Conservation (phyloP, 1,140 invertebrate genomes). For the Dinoponera quadriceps region DNA sequence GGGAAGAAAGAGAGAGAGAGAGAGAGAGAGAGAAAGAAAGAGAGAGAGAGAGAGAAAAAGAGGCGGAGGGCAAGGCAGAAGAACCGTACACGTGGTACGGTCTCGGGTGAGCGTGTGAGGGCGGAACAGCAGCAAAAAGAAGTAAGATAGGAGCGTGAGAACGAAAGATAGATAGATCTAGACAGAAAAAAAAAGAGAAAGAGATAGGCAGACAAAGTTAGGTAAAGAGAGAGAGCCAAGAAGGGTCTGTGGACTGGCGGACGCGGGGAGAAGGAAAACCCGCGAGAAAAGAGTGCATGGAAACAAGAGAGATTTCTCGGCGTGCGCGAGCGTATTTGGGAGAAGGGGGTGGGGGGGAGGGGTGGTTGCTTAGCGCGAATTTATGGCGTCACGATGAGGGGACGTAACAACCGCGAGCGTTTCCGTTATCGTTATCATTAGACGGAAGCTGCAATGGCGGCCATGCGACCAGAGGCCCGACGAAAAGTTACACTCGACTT, state of each 20-base stretch:
- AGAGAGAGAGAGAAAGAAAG: conserved; percentile 26
- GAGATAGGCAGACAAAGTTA: conserved; percentile 29
- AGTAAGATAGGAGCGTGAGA: conserved; percentile 38
- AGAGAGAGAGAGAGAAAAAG: not conserved
- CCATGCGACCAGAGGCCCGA: no score
- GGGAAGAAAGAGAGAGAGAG: conserved; percentile 48
- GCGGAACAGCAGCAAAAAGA: conserved; percentile 40
- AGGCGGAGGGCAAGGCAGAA: conserved; percentile 28
- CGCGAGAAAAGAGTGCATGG: conserved; percentile 64
- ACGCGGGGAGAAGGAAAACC: conserved; percentile 52
- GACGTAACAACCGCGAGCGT: not conserved
- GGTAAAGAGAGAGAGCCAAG: conserved; percentile 24
- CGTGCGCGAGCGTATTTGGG: not conserved
- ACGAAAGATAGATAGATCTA: conserved; percentile 8
- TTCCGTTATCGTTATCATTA: conserved; percentile 44
- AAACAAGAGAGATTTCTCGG: conserved; percentile 50
- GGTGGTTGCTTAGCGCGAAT: conserved; percentile 25
- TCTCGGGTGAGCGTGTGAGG: conserved; percentile 44
- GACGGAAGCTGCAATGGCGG: not conserved
- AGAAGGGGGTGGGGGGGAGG: no score
- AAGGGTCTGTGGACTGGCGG: conserved; percentile 42
- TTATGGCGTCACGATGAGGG: conserved; percentile 18
- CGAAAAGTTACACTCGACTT: no score
- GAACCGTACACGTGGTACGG: conserved; percentile 31
- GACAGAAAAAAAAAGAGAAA: not conserved